Conservation (phyloP, 2,888 invertebrate genomes). For the Synergus japonicus region DNA sequence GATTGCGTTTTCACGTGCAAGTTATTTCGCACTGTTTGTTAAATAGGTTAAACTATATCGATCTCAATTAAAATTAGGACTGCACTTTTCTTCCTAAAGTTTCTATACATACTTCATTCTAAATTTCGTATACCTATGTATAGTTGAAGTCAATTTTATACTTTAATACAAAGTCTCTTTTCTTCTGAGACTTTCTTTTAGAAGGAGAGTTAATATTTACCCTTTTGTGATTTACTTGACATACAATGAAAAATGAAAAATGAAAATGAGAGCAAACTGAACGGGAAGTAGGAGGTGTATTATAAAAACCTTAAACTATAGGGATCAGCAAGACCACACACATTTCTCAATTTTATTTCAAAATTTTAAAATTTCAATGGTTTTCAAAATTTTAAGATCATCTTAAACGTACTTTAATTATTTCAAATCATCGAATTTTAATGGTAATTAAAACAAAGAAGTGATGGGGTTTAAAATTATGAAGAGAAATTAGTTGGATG, state of each 20-base stretch:
- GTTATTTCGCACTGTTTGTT: neutral
- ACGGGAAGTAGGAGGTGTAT: neutral
- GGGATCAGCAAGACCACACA: neutral
- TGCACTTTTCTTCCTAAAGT: neutral
- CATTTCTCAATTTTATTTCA: constrained; percentile 3
- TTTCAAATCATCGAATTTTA: neutral
- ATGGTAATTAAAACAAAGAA: too few species aligned
- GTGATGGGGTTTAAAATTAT: too few species aligned
- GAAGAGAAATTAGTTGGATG: too few species aligned
- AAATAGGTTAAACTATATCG: neutral
- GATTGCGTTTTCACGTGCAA: neutral
- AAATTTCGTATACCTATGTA: neutral
- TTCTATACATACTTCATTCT: neutral
- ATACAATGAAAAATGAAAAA: neutral
- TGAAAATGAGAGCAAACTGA: neutral
- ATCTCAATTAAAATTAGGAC: neutral
- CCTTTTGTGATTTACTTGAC: neutral
- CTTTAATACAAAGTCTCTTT: neutral
- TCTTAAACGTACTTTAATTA: neutral
- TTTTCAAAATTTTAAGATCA: neutral
- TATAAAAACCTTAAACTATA: neutral
- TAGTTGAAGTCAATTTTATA: neutral
- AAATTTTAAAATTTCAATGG: neutral
- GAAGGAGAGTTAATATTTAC: constrained; percentile 11
- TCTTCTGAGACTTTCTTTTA: neutral